A percentile compares a stretch with the other conserved stretches of the same genome.
These are phyloP conservation scores for Peromyscus maniculatus DNA, from an alignment of 2,113 vertebrate species.

Conservation along the genomic window DNA sequence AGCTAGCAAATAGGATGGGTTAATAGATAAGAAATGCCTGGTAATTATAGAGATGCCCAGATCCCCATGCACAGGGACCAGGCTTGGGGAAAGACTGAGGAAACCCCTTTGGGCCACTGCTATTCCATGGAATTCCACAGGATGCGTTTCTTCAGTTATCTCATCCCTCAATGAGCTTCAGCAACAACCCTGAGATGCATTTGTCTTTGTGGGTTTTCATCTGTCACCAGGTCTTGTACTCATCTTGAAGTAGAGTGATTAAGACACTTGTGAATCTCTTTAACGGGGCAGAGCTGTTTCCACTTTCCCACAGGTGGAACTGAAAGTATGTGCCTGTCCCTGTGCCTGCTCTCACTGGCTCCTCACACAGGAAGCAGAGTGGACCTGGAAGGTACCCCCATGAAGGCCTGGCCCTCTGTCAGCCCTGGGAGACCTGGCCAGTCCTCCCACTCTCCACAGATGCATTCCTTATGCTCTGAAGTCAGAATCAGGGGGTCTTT, in stretches of 20 bases:
- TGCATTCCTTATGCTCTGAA: background rate
- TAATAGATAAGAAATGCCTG: conserved; percentile 85
- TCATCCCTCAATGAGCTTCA: background rate
- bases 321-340: background rate
- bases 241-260: background rate
- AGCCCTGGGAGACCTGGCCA: background rate
- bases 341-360: too few relatives aligned
- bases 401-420: background rate
- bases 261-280: background rate
- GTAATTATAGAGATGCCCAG: conserved; percentile 79
- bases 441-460: background rate
- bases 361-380: background rate
- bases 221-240: conserved; percentile 38
- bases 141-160: background rate
- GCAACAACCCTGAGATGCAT: conserved; percentile 10
- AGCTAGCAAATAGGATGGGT: conserved; percentile 85
- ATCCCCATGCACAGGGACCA: conserved; percentile 54
- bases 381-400: background rate
- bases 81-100: background rate
- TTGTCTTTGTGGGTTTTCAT: background rate
- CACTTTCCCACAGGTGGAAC: background rate
- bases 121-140: background rate
- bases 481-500: background rate
- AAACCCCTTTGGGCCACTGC: background rate
- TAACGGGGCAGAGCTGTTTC: background rate